Evolutionary conservation across 1,140 invertebrate species (phyloP).

Genomic region (Hesperophylax magnus): DNA sequence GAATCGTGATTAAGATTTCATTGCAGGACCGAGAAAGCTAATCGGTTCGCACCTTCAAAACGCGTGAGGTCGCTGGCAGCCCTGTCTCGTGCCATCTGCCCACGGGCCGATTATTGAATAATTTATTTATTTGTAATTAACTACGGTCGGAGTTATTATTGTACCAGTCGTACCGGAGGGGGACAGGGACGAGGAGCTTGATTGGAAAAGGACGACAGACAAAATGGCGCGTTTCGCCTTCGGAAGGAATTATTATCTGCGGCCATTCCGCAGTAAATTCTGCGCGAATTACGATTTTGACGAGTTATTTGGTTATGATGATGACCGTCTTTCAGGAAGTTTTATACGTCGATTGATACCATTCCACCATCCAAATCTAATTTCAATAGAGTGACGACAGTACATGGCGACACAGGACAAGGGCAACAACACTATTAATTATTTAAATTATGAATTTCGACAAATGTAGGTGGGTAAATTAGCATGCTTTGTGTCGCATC

Average conservation of each 20-base stretch:
- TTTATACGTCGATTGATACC: too few relatives aligned
- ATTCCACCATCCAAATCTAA: too few relatives aligned
- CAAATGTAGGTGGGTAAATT: too few relatives aligned
- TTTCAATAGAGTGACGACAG: too few relatives aligned
- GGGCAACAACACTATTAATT: too few relatives aligned
- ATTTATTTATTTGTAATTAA: constrained; percentile 59
- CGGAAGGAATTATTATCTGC: constrained; percentile 14
- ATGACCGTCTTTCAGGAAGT: neutral
- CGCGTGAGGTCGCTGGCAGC: constrained; percentile 21
- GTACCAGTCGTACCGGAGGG: constrained; percentile 30
- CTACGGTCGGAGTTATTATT: constrained; percentile 57
- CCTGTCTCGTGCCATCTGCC: constrained; percentile 51
- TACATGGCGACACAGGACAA: too few relatives aligned
- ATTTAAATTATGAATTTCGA: too few relatives aligned
- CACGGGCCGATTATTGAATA: constrained; percentile 58
- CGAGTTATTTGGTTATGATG: neutral
- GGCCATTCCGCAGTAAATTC: constrained; percentile 13
- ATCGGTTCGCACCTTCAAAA: too few relatives aligned
- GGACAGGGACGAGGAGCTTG: constrained; percentile 11
- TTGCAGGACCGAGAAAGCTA: too few relatives aligned
- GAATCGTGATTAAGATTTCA: too few relatives aligned
- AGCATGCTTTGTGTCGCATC: too few relatives aligned
- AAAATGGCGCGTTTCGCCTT: constrained; percentile 34
- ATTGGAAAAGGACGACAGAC: constrained; percentile 29
- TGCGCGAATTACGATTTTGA: constrained; percentile 8